Percentiles rank a stretch among this genome's conserved stretches.
Conservation (phyloP, 2,113 vertebrate genomes). For the Motacilla alba region DNA sequence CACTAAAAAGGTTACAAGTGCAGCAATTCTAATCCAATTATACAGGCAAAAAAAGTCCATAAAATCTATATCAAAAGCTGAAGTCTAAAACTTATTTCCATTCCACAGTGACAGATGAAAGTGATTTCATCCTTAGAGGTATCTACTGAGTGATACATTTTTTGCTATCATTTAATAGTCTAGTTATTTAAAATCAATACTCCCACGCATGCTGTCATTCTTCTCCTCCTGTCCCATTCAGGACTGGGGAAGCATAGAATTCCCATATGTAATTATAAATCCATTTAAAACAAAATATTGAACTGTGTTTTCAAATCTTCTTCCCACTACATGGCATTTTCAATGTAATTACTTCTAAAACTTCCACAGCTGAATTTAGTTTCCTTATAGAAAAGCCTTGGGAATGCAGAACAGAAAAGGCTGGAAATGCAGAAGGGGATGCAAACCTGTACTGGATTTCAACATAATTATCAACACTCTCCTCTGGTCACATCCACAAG, state of each 20-base stretch:
- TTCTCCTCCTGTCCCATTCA: constrained; percentile 7
- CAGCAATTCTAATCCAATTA: constrained; percentile 44
- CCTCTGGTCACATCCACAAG: not conserved
- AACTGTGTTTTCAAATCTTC: not conserved
- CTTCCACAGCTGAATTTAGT: not conserved
- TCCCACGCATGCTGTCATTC: constrained; percentile 20
- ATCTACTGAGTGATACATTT: not conserved
- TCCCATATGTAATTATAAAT: constrained; percentile 10
- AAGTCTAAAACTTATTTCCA: constrained; percentile 22
- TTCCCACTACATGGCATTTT: not conserved
- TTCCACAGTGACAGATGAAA: constrained; percentile 10
- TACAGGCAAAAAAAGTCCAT: not conserved
- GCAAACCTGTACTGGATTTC: not conserved
- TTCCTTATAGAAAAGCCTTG: not conserved
- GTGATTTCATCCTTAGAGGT: not conserved
- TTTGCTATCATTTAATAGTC: constrained; percentile 47
- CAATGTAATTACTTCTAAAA: not conserved
- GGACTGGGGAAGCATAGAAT: constrained; percentile 16
- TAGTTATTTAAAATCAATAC: constrained; percentile 58
- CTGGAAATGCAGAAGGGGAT: not conserved
- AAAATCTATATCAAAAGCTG: constrained; percentile 32
- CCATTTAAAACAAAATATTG: constrained; percentile 43
- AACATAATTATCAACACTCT: not conserved
- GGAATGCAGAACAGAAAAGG: not conserved
- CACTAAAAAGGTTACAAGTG: constrained; percentile 34